Percentiles rank a stretch among this genome's conserved stretches.
phyloP scores from a whole-genome alignment of 2,113 vertebrate species.

The Panthera tigris region DNA sequence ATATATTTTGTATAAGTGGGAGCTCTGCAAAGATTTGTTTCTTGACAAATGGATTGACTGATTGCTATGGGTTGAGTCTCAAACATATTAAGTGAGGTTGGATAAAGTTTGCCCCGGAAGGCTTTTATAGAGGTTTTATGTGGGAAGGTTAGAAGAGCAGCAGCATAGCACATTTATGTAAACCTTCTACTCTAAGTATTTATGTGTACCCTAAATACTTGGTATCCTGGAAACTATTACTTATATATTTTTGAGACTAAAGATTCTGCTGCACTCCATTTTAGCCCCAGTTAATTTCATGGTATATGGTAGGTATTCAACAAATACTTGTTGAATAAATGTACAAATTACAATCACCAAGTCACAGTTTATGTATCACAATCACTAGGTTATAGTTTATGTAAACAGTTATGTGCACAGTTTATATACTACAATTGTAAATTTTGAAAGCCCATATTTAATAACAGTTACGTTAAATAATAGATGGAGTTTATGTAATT shows the following conservation, averaged over 20 bases:
- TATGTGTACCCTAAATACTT: not conserved
- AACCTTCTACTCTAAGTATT: not conserved
- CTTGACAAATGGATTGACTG: not conserved
- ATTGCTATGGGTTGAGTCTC: not conserved
- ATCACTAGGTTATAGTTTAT: not conserved
- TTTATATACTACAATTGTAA: not conserved
- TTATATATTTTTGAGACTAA: not conserved
- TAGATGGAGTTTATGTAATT: not conserved
- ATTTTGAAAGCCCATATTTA: not conserved
- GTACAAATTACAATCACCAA: not conserved
- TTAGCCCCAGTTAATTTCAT: not conserved
- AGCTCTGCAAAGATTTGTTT: not conserved
- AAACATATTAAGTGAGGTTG: not conserved
- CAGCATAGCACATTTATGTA: not conserved
- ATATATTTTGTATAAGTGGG: not conserved
- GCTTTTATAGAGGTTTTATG: not conserved
- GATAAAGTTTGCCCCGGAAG: not conserved
- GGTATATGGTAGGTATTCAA: not conserved
- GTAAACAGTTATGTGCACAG: not conserved
- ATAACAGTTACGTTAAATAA: constrained; percentile 3
- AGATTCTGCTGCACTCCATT: not conserved
- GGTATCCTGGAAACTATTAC: not conserved
- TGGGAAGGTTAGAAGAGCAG: not conserved
- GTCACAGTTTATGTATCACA: not conserved
- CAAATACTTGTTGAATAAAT: not conserved